A percentile compares a stretch with the other conserved stretches of the same genome.
These are phyloP conservation scores for Drosophila kambysellisi DNA, from an alignment of 2,888 invertebrate species.

Conservation along the genomic window DNA sequence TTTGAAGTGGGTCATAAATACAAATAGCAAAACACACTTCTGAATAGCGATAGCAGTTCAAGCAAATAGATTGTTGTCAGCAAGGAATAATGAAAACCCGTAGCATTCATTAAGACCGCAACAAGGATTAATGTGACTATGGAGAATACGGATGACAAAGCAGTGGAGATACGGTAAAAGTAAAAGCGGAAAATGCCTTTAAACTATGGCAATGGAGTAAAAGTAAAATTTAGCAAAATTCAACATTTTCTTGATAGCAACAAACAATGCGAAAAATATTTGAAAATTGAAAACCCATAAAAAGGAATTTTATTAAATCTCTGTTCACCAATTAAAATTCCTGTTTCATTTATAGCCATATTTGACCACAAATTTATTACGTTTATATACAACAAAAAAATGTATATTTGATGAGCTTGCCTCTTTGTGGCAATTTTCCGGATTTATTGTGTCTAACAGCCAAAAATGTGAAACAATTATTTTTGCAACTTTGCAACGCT, in stretches of 20 bases:
- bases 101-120: not conserved
- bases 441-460: slow-evolving; percentile 1
- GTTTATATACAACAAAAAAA: not conserved
- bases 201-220: not conserved
- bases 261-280: not conserved
- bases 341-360: slow-evolving; percentile 7
- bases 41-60: not conserved
- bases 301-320: not conserved
- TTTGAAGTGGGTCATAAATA: not conserved
- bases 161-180: not conserved
- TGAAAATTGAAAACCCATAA: not conserved
- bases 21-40: not conserved
- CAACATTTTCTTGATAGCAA: not conserved
- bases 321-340: not conserved
- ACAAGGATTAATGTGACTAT: not conserved
- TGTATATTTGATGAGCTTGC: slow-evolving; percentile 29
- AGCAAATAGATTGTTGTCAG: not conserved
- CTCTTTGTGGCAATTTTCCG: slow-evolving; percentile 12
- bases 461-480: slow-evolving; percentile 37
- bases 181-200: not conserved
- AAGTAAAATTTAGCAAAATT: not conserved
- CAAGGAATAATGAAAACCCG: not conserved
- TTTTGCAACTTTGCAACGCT: slow-evolving; percentile 1
- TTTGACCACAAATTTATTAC: slow-evolving; percentile 12
- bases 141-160: not conserved